A percentile compares a stretch with the other conserved stretches of the same genome.
These are phyloP conservation scores for Drosophila bunnanda DNA, from an alignment of 2,888 invertebrate species.

Conservation along the genomic window DNA sequence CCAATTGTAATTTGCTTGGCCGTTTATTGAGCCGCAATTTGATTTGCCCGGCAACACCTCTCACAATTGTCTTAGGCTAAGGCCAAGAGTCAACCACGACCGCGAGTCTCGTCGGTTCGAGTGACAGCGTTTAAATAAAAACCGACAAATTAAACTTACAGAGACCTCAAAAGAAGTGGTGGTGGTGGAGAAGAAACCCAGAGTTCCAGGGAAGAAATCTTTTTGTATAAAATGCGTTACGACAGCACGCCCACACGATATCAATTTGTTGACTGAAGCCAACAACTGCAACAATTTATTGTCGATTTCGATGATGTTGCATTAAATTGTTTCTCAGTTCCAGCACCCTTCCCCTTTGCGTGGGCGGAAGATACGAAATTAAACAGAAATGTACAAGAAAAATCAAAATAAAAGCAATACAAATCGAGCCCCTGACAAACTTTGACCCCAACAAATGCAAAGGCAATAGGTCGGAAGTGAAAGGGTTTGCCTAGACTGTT, in stretches of 20 bases:
- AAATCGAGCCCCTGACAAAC: constrained; percentile 53
- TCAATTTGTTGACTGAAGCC: constrained; percentile 68
- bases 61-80: constrained; percentile 68
- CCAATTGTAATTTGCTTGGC: constrained; percentile 61
- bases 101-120: constrained; percentile 54
- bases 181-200: constrained; percentile 4
- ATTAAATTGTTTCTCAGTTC: constrained; percentile 57
- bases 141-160: constrained; percentile 69
- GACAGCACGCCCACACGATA: constrained; percentile 64
- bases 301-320: constrained; percentile 68
- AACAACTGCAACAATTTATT: constrained; percentile 74
- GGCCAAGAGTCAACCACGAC: constrained; percentile 75
- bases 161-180: constrained; percentile 20
- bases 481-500: constrained; percentile 55
- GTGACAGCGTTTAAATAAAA: constrained; percentile 70
- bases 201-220: constrained; percentile 22
- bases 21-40: constrained; percentile 71
- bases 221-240: constrained; percentile 64
- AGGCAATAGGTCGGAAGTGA: constrained; percentile 68
- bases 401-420: constrained; percentile 36
- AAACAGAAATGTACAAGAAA: constrained; percentile 26
- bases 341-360: constrained; percentile 49
- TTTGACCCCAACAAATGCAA: constrained; percentile 66
- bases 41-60: constrained; percentile 65
- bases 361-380: constrained; percentile 51